Conservation (phyloP, 2,797 vertebrate genomes). For the Phyllotis vaccarum region DNA sequence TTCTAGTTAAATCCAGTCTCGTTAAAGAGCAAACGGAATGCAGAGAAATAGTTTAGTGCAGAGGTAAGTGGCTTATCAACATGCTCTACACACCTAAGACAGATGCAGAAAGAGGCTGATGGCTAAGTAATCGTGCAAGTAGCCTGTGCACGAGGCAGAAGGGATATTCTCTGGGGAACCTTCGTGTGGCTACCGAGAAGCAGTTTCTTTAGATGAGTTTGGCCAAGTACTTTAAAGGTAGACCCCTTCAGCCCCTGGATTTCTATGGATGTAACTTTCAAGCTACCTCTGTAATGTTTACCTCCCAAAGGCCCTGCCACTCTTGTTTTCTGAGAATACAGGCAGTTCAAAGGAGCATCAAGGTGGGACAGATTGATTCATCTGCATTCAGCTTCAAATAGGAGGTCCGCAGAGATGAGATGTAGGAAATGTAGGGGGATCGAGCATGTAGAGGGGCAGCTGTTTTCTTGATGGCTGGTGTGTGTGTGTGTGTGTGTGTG, state of each 20-base stretch:
- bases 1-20: not conserved
- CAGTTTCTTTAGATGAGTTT: not conserved
- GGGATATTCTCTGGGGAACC: slow-evolving; percentile 21
- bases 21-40: not conserved
- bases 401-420: not conserved
- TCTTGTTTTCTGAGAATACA: not conserved
- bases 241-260: not conserved
- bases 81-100: not conserved
- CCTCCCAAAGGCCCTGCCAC: not conserved
- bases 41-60: not conserved
- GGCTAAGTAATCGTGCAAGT: slow-evolving; percentile 31
- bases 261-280: slow-evolving; percentile 3
- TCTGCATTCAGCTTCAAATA: not conserved
- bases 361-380: not conserved
- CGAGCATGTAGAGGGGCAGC: not conserved
- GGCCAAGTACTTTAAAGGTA: not conserved
- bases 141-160: not conserved
- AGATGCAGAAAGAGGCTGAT: not conserved
- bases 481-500: not conserved
- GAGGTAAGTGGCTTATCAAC: not conserved
- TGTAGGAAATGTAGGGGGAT: not conserved
- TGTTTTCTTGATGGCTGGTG: not conserved
- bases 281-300: slow-evolving; percentile 5
- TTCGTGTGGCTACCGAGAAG: not conserved
- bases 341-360: not conserved